Base-by-base conservation (phyloP, 35 echinoderm and acorn worm species). In the Amphiura filiformis region DNA sequence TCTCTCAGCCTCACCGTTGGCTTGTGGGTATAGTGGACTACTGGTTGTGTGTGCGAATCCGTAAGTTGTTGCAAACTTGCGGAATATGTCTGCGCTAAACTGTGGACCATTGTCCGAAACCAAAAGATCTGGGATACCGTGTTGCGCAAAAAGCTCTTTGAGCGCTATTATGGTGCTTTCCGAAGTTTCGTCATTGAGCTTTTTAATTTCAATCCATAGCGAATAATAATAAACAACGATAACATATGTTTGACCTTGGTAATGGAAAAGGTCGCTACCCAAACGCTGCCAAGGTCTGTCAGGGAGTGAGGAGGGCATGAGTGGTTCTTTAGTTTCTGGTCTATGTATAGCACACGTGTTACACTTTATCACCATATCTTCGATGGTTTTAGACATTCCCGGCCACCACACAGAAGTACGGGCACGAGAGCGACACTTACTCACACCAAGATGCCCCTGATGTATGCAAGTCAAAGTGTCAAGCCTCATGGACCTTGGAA, bases 291-390 rank as follows among this genome's bases (percentile, higher is more conserved):
- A 92, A 37, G 90, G 90, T 26, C 90, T 34, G 31, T 44, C 70
- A 70, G 90, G 90, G 30, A 92, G 57, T 2, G 84, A 86, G 33
- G 90, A 56, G 9, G 84, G 77, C 79, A 92, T 92, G 14, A 92
- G 61, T 37, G 84, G 90, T 70, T 92, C 90, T 4, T 75, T 39
- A 22, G 36, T 80, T 39, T 81, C 52, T 31, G 76, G 77, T 33
- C 39, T 30, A 76, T 87, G 31, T 78, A 39, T 75, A 15, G 85
- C 84, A 49, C 90, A 92, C 26, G 56, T 87, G 12, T 12, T 64
- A 49, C 84, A 91, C 3, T 42, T 92, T 57, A 41, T 80, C 18
- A 92, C 57, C 84, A 92, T 82, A 32, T 92, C 49, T 47, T 82
- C 85, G 15, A 92, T 87, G 18, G 76, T 39, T 75, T 57, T n/a